Evolutionary conservation across 2,113 vertebrate genomes (phyloP).

Genomic region (Ceyx melanurus): DNA sequence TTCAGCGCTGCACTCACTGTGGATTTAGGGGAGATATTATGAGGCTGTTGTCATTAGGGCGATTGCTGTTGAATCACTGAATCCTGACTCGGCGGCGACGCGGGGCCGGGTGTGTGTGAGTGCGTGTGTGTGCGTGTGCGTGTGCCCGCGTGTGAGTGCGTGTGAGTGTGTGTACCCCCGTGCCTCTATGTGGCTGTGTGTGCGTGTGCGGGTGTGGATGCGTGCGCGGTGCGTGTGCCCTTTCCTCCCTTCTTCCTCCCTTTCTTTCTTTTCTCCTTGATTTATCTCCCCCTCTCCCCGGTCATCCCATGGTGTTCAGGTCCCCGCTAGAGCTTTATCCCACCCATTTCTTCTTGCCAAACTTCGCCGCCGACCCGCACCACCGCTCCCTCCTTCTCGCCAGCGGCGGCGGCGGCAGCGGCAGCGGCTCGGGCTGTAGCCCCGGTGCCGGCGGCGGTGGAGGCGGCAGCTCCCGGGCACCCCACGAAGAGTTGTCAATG

Average conservation of each 20-base stretch:
- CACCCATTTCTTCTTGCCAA: constrained; percentile 99
- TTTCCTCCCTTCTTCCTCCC: constrained; percentile 73
- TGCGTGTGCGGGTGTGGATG: constrained; percentile 78
- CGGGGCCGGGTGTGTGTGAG: constrained; percentile 67
- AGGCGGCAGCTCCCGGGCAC: constrained; percentile 82
- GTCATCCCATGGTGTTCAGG: constrained; percentile 99
- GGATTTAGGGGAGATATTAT: constrained; percentile 99
- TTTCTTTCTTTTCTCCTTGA: constrained; percentile 74
- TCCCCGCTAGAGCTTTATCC: constrained; percentile 99
- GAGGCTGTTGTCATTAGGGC: constrained; percentile 99
- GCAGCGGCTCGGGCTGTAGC: constrained; percentile 75
- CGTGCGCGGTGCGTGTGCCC: constrained; percentile 76
- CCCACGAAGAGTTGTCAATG: constrained; percentile 99
- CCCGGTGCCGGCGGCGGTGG: constrained; percentile 85
- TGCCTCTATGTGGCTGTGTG: constrained; percentile 81
- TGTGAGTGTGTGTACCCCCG: constrained; percentile 65
- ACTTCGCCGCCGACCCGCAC: constrained; percentile 91
- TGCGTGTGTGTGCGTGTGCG: constrained; percentile 55
- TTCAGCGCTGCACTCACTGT: constrained; percentile 99
- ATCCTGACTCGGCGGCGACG: constrained; percentile 87
- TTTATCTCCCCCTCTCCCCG: constrained; percentile 83
- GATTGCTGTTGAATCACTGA: constrained; percentile 97
- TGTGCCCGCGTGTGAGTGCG: constrained; percentile 48
- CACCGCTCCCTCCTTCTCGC: constrained; percentile 93
- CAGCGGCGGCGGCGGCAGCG: constrained; percentile 83